Conservation (phyloP, 2,888 invertebrate genomes). For the Apoda limacodes region DNA sequence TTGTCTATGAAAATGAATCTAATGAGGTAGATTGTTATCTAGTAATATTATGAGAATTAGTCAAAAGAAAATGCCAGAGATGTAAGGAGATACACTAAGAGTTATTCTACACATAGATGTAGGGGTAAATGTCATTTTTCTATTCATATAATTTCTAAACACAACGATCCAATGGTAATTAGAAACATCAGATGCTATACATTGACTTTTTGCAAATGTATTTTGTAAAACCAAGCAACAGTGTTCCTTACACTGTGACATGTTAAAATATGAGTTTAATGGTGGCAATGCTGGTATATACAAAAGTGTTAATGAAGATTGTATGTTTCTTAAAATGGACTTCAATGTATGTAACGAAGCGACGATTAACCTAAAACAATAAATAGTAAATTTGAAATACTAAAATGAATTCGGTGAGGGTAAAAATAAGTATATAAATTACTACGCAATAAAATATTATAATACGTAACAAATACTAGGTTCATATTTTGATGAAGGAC, state of each 20-base stretch:
- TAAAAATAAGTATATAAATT: no score
- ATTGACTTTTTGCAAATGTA: slow-evolving; percentile 30
- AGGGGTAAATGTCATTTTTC: slow-evolving; percentile 56
- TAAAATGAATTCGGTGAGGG: no score
- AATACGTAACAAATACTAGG: no score
- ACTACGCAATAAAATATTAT: no score
- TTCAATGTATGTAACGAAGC: slow-evolving; percentile 45
- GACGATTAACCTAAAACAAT: slow-evolving; percentile 66
- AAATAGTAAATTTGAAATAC: no score
- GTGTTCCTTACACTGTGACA: slow-evolving; percentile 37
- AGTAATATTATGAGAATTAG: slow-evolving; percentile 11
- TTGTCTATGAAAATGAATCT: no score
- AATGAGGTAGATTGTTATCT: slow-evolving; percentile 7
- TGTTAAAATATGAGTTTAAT: slow-evolving; percentile 31
- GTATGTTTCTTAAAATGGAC: slow-evolving; percentile 37
- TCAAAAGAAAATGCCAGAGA: slow-evolving; percentile 51
- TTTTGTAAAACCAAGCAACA: slow-evolving; percentile 30
- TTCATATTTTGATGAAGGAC: no score
- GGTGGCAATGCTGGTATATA: slow-evolving; percentile 32
- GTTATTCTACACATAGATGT: slow-evolving; percentile 59
- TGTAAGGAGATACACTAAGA: slow-evolving; percentile 51
- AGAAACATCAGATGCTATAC: slow-evolving; percentile 29
- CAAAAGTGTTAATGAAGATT: slow-evolving; percentile 39
- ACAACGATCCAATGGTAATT: slow-evolving; percentile 44
- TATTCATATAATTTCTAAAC: slow-evolving; percentile 56